Evolutionary conservation across 2,797 vertebrate species (phyloP).

Genomic region (Cynodonichthys magdalenae): DNA sequence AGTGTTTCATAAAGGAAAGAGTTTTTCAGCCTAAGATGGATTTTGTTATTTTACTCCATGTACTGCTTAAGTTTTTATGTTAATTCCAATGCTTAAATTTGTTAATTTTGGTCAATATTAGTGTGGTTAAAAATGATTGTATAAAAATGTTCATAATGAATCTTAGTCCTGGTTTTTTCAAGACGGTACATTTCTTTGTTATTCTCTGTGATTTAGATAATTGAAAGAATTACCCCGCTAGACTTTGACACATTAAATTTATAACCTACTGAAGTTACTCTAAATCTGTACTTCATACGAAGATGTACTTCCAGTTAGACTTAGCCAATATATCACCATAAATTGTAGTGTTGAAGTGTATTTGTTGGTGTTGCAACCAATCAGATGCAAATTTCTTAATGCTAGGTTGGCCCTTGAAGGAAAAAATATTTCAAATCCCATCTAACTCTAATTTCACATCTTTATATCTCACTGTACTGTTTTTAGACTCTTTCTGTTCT

Average conservation of each 20-base stretch:
- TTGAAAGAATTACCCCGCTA: constrained; percentile 7
- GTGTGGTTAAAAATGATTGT: constrained; percentile 40
- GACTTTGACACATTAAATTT: constrained; percentile 9
- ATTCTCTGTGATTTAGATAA: background rate
- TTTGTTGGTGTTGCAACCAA: too few species aligned
- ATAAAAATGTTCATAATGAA: constrained; percentile 34
- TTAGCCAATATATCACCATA: background rate
- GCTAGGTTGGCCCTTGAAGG: background rate
- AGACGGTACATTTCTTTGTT: constrained; percentile 28
- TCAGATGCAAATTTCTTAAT: too few species aligned
- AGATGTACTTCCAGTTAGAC: background rate
- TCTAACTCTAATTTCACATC: background rate
- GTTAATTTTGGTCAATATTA: constrained; percentile 11
- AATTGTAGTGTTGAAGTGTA: too few species aligned
- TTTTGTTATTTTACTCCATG: constrained; percentile 2
- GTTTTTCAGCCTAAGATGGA: constrained; percentile 21
- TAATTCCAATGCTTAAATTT: constrained; percentile 6
- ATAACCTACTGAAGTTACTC: background rate
- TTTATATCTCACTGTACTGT: background rate
- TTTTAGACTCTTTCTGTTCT: background rate
- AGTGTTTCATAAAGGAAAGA: constrained; percentile 9
- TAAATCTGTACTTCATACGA: background rate
- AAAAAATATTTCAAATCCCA: too few species aligned
- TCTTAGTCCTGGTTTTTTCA: constrained; percentile 23
- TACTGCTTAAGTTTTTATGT: constrained; percentile 11